phyloP scores from a whole-genome alignment of 2,797 vertebrate species.

The Phrynocephalus guinanensis region DNA sequence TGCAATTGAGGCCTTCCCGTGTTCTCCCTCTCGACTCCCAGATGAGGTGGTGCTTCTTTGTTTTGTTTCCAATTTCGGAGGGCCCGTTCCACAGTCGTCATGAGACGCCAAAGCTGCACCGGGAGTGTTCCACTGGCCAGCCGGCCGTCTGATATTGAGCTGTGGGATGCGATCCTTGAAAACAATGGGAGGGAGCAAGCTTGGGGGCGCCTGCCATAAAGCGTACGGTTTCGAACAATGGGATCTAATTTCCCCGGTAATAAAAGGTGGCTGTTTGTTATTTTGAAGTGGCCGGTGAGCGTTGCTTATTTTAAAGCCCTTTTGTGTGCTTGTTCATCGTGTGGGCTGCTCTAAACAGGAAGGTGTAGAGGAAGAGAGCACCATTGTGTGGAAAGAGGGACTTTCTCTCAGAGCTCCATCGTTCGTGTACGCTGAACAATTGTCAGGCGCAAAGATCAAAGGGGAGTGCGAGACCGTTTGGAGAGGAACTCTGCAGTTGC shows the following conservation, averaged over 20 bases:
- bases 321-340: slow-evolving; percentile 45
- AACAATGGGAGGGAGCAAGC: too few relatives aligned
- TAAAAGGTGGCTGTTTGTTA: not conserved
- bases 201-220: too few relatives aligned
- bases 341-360: slow-evolving; percentile 58
- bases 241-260: not conserved
- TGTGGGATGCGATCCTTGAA: too few relatives aligned
- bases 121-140: too few relatives aligned
- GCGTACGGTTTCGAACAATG: not conserved
- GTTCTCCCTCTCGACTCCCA: slow-evolving; percentile 46
- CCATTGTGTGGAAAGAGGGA: slow-evolving; percentile 42
- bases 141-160: too few relatives aligned
- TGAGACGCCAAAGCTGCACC: too few relatives aligned
- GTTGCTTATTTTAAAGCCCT: slow-evolving; percentile 46
- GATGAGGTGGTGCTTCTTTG: too few relatives aligned
- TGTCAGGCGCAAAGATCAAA: slow-evolving; percentile 2
- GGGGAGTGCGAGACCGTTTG: slow-evolving; percentile 60
- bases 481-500: slow-evolving; percentile 53
- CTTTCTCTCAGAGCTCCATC: not conserved
- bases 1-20: slow-evolving; percentile 44
- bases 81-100: too few relatives aligned
- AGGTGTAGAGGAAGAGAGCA: slow-evolving; percentile 19
- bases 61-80: too few relatives aligned
- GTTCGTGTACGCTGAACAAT: slow-evolving; percentile 17
- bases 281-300: slow-evolving; percentile 6